Evolutionary conservation across 1,140 invertebrate species (phyloP).

Genomic region (Scaptodrosophila lebanonensis): DNA sequence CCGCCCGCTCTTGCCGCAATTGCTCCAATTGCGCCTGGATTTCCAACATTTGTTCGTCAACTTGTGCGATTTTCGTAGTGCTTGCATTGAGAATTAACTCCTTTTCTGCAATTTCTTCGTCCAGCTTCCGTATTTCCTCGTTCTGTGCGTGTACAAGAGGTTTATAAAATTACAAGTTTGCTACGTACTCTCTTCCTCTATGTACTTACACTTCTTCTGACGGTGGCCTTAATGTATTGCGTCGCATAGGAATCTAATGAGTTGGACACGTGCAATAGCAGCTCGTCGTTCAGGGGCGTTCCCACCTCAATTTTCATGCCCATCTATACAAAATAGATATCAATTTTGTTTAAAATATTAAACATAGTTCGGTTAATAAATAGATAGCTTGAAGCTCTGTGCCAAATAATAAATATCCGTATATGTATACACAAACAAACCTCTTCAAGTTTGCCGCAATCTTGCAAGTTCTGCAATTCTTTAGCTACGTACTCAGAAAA

Average conservation of each 20-base stretch:
- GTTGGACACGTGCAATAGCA: slow-evolving; percentile 63
- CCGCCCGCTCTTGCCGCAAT: slow-evolving; percentile 77
- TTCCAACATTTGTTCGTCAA: slow-evolving; percentile 80
- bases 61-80: slow-evolving; percentile 77
- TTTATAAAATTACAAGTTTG: background rate
- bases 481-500: slow-evolving; percentile 78
- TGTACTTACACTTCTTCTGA: slow-evolving; percentile 64
- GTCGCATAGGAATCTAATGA: slow-evolving; percentile 65
- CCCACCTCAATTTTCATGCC: slow-evolving; percentile 66
- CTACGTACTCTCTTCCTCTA: background rate
- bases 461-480: slow-evolving; percentile 78
- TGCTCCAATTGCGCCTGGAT: slow-evolving; percentile 82
- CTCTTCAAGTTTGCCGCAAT: slow-evolving; percentile 78
- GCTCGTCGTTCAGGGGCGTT: slow-evolving; percentile 65
- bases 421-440: slow-evolving; percentile 67
- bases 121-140: slow-evolving; percentile 68
- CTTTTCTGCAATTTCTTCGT: slow-evolving; percentile 70
- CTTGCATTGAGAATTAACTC: slow-evolving; percentile 68
- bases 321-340: slow-evolving; percentile 38
- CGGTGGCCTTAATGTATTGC: slow-evolving; percentile 70
- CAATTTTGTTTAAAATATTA: background rate
- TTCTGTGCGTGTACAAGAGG: slow-evolving; percentile 33
- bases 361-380: background rate
- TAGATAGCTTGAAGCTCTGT: slow-evolving; percentile 14
- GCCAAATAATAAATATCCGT: too few relatives aligned